Percentiles rank a stretch among this genome's conserved stretches.
Conservation (phyloP, 1,140 invertebrate species). For the Cotesia vestalis region DNA sequence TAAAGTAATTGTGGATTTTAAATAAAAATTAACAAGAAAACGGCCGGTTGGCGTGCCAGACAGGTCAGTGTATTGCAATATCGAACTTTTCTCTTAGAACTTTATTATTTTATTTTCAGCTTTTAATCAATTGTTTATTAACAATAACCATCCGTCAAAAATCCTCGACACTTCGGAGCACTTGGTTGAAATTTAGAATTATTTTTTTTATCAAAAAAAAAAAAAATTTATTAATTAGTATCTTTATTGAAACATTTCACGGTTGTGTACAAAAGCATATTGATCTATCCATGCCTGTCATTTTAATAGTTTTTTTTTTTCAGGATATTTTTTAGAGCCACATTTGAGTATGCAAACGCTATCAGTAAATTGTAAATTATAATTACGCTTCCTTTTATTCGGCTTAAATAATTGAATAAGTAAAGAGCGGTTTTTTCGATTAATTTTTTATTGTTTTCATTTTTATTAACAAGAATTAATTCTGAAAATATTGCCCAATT, state of each 20-base stretch:
- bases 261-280: slow-evolving; percentile 56
- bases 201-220: slow-evolving; percentile 16
- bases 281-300: slow-evolving; percentile 57
- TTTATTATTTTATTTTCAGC: slow-evolving; percentile 36
- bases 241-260: slow-evolving; percentile 29
- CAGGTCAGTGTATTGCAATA: slow-evolving; percentile 45
- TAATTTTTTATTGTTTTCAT: too few relatives aligned
- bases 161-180: neutral
- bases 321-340: neutral
- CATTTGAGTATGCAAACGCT: too few relatives aligned
- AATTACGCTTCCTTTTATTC: too few relatives aligned
- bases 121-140: slow-evolving; percentile 3
- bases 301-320: slow-evolving; percentile 36
- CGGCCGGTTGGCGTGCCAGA: slow-evolving; percentile 52
- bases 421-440: too few relatives aligned
- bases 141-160: neutral
- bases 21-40: slow-evolving; percentile 33
- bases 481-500: too few relatives aligned
- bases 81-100: slow-evolving; percentile 36
- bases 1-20: slow-evolving; percentile 14
- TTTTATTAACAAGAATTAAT: too few relatives aligned
- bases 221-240: slow-evolving; percentile 25
- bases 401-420: too few relatives aligned
- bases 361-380: too few relatives aligned
- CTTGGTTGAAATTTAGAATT: slow-evolving; percentile 4